Percentiles rank a stretch among this genome's conserved stretches.
phyloP scores from a whole-genome alignment of 2,113 vertebrate species.

The Panthera tigris region DNA sequence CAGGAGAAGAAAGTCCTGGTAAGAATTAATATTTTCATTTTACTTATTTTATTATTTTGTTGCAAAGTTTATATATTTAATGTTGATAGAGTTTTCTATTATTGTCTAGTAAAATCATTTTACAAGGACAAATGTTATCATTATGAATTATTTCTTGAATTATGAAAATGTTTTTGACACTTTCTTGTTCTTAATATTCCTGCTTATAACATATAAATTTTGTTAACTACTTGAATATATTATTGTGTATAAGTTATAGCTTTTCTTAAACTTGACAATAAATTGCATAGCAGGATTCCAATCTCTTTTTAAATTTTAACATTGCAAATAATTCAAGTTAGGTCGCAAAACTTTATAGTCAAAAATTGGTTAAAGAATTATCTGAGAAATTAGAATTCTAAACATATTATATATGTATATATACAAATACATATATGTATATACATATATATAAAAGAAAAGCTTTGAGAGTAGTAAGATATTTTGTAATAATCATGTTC shows the following conservation, averaged over 20 bases:
- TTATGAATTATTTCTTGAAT: no score
- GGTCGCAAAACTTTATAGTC: neutral
- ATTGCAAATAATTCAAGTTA: neutral
- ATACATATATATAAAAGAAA: neutral
- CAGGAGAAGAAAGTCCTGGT: conserved; percentile 48
- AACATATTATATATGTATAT: neutral
- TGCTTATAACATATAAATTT: neutral
- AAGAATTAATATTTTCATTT: conserved; percentile 70
- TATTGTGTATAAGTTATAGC: neutral
- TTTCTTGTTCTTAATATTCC: neutral
- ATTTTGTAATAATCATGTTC: neutral
- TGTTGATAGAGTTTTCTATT: neutral
- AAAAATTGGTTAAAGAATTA: neutral
- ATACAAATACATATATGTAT: neutral
- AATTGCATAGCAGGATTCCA: neutral
- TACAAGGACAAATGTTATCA: neutral
- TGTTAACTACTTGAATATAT: neutral
- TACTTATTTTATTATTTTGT: neutral
- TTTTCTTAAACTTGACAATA: neutral
- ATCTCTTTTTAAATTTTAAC: neutral
- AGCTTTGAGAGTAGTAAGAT: neutral
- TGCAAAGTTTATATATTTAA: neutral
- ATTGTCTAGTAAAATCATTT: neutral
- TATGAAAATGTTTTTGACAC: neutral
- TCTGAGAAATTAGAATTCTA: neutral